These are phyloP conservation scores for Actinia equina DNA, from an alignment of 64 coral and sea anemone species.

Conservation along the genomic window DNA sequence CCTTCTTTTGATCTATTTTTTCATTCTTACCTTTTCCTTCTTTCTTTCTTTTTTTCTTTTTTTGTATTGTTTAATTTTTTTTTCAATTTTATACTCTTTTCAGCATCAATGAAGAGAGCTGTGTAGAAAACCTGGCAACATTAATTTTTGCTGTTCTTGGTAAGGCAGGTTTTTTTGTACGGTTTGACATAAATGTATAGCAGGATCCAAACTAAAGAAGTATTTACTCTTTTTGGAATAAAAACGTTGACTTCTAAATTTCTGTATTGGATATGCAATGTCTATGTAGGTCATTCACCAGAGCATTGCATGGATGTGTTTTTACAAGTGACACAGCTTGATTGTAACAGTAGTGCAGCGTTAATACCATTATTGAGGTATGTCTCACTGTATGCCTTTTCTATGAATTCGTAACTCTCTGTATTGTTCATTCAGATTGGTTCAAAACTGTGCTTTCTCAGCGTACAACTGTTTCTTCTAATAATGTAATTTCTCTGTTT, in stretches of 20 bases:
- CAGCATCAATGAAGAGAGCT: background rate
- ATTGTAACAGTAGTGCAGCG: background rate
- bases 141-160: constrained; percentile 13
- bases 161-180: background rate
- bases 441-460: no score
- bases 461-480: no score
- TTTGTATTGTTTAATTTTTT: background rate
- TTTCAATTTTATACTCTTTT: background rate
- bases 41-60: no score
- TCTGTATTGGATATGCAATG: background rate
- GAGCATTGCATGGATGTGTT: constrained; percentile 20
- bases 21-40: background rate
- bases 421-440: no score
- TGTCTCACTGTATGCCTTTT: background rate
- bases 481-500: no score
- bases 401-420: no score
- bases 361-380: constrained; percentile 22
- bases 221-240: background rate
- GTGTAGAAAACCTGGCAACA: background rate
- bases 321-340: constrained; percentile 7
- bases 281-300: constrained; percentile 2
- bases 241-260: background rate
- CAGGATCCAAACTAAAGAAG: no score
- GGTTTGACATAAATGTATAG: background rate
- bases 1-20: background rate